Percentiles rank a stretch among this genome's conserved stretches.
These are phyloP conservation scores for Elephas maximus DNA, from an alignment of 2,113 vertebrate species.

Conservation along the genomic window DNA sequence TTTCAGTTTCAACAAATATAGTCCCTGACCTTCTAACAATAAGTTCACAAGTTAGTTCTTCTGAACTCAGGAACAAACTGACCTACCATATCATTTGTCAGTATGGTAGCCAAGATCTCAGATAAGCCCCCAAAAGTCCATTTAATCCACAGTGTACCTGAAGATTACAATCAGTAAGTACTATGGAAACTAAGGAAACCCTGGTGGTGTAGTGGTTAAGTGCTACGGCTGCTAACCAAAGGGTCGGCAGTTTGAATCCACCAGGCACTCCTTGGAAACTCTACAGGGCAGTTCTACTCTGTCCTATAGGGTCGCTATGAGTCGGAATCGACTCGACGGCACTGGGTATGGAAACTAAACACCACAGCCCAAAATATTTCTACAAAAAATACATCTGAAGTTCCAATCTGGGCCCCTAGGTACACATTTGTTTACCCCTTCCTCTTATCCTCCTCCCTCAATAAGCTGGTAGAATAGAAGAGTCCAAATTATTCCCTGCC, in stretches of 20 bases:
- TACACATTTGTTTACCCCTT: background rate
- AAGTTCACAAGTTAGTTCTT: background rate
- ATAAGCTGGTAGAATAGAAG: constrained; percentile 14
- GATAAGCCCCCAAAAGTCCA: background rate
- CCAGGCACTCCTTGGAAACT: too few relatives aligned
- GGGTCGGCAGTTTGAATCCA: too few relatives aligned
- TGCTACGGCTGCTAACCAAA: too few relatives aligned
- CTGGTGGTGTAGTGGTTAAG: too few relatives aligned
- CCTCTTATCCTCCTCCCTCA: background rate
- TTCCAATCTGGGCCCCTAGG: background rate
- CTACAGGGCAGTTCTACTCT: too few relatives aligned
- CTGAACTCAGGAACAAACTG: constrained; percentile 35
- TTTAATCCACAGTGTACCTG: background rate
- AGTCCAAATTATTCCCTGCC: background rate
- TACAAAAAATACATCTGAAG: constrained; percentile 6
- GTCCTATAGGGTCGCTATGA: too few relatives aligned
- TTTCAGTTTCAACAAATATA: constrained; percentile 14
- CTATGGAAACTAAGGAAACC: background rate
- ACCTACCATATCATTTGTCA: background rate
- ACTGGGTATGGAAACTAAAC: background rate
- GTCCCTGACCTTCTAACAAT: background rate
- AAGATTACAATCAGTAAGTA: constrained; percentile 32
- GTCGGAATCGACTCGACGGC: too few relatives aligned
- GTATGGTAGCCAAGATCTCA: background rate
- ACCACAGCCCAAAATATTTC: background rate